Conservation (phyloP, 2,113 vertebrate genomes). For the Dunckerocampus dactyliophorus region DNA sequence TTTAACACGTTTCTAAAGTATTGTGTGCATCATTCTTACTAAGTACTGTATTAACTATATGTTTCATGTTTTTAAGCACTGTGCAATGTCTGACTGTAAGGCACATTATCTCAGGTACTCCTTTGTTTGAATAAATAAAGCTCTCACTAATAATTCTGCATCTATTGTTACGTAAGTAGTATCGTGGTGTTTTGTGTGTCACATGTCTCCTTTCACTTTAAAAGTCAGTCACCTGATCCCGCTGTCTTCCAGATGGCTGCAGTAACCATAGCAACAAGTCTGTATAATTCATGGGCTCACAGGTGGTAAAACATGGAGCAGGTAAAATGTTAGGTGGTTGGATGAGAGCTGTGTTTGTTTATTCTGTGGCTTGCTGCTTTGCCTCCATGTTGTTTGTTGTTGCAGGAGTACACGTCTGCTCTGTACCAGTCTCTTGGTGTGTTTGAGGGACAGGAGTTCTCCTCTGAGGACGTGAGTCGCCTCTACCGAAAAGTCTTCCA, state of each 20-base stretch:
- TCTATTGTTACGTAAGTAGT: neutral
- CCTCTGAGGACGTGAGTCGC: slow-evolving; percentile 46
- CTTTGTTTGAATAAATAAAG: slow-evolving; percentile 34
- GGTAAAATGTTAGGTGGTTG: slow-evolving; percentile 34
- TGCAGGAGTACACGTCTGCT: slow-evolving; percentile 40
- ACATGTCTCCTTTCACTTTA: slow-evolving; percentile 25
- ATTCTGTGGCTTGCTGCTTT: neutral
- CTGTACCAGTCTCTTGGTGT: slow-evolving; percentile 53
- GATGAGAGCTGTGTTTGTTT: slow-evolving; percentile 11
- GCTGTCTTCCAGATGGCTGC: slow-evolving; percentile 26
- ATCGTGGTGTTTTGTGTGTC: neutral
- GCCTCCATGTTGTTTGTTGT: neutral
- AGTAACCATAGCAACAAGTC: slow-evolving; percentile 48
- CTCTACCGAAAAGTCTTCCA: slow-evolving; percentile 65
- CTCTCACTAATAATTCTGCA: slow-evolving; percentile 1
- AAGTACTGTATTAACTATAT: slow-evolving; percentile 1
- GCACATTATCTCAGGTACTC: slow-evolving; percentile 48
- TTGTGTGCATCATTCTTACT: neutral
- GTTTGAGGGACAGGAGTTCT: slow-evolving; percentile 46
- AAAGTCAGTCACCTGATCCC: slow-evolving; percentile 46
- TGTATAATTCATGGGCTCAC: slow-evolving; percentile 58
- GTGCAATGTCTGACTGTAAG: slow-evolving; percentile 36
- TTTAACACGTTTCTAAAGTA: neutral
- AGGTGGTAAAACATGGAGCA: slow-evolving; percentile 54
- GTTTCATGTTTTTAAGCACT: slow-evolving; percentile 27